These are phyloP conservation scores for Pyrocephalus nanus DNA, from an alignment of 2,797 vertebrate genomes.

Conservation along the genomic window DNA sequence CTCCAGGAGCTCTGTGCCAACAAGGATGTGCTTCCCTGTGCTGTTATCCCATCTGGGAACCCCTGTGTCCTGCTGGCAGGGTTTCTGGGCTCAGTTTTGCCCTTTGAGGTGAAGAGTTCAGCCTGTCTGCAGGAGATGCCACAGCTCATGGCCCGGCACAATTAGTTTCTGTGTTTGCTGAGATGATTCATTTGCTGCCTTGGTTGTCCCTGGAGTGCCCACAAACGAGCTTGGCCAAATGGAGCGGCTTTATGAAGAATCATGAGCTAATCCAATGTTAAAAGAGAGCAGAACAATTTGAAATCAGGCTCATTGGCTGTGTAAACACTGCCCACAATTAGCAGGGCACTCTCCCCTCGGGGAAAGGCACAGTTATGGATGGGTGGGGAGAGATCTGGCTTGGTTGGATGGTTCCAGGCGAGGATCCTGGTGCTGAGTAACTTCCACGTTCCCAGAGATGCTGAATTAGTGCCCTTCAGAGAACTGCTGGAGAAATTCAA, in stretches of 20 bases:
- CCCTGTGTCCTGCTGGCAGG: neutral
- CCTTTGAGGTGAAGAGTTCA: neutral
- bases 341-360: neutral
- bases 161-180: neutral
- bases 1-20: neutral
- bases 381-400: neutral
- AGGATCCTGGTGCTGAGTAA: neutral
- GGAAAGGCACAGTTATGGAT: neutral
- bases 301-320: neutral
- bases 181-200: neutral
- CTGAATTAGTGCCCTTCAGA: slow-evolving; percentile 42
- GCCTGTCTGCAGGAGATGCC: neutral
- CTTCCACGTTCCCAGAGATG: neutral
- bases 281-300: neutral
- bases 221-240: neutral
- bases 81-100: neutral
- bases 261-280: neutral
- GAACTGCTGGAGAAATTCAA: slow-evolving; percentile 35
- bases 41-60: neutral
- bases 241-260: neutral
- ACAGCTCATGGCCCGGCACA: neutral
- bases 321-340: slow-evolving; percentile 37
- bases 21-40: neutral
- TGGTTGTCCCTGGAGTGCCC: neutral
- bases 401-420: neutral